phyloP scores from a whole-genome alignment of 2,797 vertebrate species.

The Pseudotriccus pelzelni region DNA sequence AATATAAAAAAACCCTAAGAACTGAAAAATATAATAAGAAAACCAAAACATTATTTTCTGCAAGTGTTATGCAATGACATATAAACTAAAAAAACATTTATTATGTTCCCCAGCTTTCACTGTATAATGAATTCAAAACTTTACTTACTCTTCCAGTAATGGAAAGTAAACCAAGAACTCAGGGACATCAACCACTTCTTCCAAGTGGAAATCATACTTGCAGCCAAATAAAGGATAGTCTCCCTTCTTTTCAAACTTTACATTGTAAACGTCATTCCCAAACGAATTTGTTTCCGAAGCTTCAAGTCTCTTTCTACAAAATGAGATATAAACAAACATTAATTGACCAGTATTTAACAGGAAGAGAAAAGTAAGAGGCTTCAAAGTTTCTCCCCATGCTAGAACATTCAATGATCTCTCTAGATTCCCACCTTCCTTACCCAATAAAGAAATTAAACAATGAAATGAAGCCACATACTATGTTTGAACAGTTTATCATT shows the following conservation, averaged over 20 bases:
- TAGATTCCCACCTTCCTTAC: background rate
- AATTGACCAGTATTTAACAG: background rate
- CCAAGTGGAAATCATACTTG: constrained; percentile 94
- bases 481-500: background rate
- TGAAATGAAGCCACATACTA: background rate
- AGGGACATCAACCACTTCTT: constrained; percentile 93
- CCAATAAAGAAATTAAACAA: background rate
- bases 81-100: background rate
- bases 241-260: constrained; percentile 90
- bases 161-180: constrained; percentile 98
- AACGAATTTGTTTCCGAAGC: constrained; percentile 87
- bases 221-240: constrained; percentile 92
- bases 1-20: background rate
- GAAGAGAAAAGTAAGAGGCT: background rate
- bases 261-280: constrained; percentile 91
- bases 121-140: background rate
- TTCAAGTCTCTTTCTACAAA: constrained; percentile 83
- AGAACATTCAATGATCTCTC: background rate
- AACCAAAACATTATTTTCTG: background rate
- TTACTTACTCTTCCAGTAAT: constrained; percentile 89
- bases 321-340: background rate
- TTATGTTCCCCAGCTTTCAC: background rate
- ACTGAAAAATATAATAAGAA: background rate
- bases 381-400: background rate
- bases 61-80: background rate